Conservation (phyloP, 2,888 invertebrate species). For the Entomobrya proxima region DNA sequence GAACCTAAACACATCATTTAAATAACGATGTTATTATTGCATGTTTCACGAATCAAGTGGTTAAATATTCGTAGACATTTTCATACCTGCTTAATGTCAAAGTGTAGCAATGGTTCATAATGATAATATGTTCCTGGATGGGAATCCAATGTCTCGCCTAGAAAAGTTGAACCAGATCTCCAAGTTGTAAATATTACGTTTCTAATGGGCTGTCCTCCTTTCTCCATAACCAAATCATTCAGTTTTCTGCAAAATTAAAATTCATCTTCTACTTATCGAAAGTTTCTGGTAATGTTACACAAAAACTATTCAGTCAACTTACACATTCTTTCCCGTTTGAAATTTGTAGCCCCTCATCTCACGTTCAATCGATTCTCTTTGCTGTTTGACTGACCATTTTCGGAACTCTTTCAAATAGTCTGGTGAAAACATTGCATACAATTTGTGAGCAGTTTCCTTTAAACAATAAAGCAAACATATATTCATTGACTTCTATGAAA, state of each 20-base stretch:
- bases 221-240: conserved; percentile 84
- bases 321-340: conserved; percentile 46
- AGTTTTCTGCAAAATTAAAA: conserved; percentile 78
- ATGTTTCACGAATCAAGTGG: not conserved
- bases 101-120: conserved; percentile 91
- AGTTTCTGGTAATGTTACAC: not conserved
- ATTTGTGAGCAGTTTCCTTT: conserved; percentile 68
- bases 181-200: conserved; percentile 91
- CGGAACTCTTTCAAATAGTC: conserved; percentile 65
- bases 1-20: conserved; percentile 78
- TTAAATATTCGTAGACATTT: not conserved
- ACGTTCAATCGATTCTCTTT: conserved; percentile 54
- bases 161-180: conserved; percentile 93
- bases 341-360: conserved; percentile 66
- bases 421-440: conserved; percentile 60
- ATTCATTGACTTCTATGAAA: too few relatives aligned
- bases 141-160: conserved; percentile 89
- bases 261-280: not conserved
- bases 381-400: conserved; percentile 65
- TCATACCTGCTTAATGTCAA: conserved; percentile 84
- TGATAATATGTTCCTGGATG: conserved; percentile 93
- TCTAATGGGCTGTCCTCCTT: conserved; percentile 85
- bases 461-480: not conserved
- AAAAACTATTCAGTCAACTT: not conserved
- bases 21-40: too few relatives aligned